Base-by-base conservation (phyloP, 2,888 invertebrate genomes). In the Mesochorus sp. region DNA sequence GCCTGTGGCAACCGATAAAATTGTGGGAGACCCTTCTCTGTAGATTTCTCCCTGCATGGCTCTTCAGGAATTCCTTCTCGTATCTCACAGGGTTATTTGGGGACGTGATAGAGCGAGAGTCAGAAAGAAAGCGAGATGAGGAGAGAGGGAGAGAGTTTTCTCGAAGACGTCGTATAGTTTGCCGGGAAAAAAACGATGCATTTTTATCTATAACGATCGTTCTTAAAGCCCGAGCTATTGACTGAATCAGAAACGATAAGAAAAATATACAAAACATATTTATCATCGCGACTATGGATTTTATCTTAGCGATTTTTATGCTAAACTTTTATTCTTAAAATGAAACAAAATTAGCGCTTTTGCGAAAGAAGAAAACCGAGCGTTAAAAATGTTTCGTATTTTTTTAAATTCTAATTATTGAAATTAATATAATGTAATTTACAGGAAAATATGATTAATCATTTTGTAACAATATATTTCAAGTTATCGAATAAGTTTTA, bases 1-100 rank as follows among this genome's bases (percentile, higher is more conserved):
- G 87, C 87, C 87, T 82, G 70, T 85, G 83, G 86, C 86, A 86
- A 87, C 87, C 83, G 85, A 86, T 86, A 84, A 85, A 86, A 86
- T 80, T 83, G 81, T 80, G 81, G 80, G 82, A 80, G 84, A 84
- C 84, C 83, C 84, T 84, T 83, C 82, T 76, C 64, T 59, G 82
- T 80, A 81, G 83, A 68, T 72, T 66, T 75, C 70, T 75, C 68
- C 66, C 66, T 70, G 61, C 47, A 10, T 57, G 66, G 73, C 81
- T 83, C 80, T 57, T 61, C 53, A 76, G 74, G 82, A 84, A 85
- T 86, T 85, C 79, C 70, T 81, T 78, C 21, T 62, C 53, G 49
- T 72, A 80, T 72, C 71, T 76, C 74, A 31, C 71, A 21, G 76
- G 37, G 68, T 57, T 67, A 70, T 75, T 70, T 55, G 70, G 70